These are phyloP conservation scores for Amblyopsis hoosieri DNA, from an alignment of 2,797 vertebrate genomes.

Conservation along the genomic window DNA sequence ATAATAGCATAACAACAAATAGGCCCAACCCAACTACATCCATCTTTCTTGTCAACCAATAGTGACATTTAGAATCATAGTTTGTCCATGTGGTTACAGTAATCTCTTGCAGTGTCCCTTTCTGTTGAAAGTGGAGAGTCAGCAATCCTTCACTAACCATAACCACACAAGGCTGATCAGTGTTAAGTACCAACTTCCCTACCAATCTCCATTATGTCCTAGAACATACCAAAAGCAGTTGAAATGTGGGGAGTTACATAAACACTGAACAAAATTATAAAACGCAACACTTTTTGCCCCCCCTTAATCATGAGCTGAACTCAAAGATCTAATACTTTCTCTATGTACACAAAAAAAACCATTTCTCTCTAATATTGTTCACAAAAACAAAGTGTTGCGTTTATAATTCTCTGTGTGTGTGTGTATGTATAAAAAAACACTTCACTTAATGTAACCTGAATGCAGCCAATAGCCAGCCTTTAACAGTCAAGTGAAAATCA, in stretches of 20 bases:
- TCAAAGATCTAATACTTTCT: too few species aligned
- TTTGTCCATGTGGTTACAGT: constrained; percentile 65
- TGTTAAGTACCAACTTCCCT: constrained; percentile 51
- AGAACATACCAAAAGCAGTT: constrained; percentile 44
- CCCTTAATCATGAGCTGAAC: too few species aligned
- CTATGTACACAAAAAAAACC: too few species aligned
- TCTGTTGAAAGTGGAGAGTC: constrained; percentile 63
- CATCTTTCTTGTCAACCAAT: constrained; percentile 27
- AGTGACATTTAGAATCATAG: constrained; percentile 73
- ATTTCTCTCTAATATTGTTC: too few species aligned
- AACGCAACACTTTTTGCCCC: too few species aligned
- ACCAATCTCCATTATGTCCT: constrained; percentile 52
- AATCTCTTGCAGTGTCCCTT: constrained; percentile 52
- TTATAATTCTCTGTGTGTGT: too few species aligned
- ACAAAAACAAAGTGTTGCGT: too few species aligned
- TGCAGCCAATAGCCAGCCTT: background rate
- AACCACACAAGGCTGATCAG: constrained; percentile 50
- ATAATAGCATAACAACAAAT: too few species aligned
- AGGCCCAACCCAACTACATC: too few species aligned
- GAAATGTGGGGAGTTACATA: constrained; percentile 10
- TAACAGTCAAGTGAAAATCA: too few species aligned
- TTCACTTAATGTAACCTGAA: constrained; percentile 18
- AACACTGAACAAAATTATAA: background rate
- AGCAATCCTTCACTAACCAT: constrained; percentile 79
- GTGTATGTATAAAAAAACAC: too few species aligned